Evolutionary conservation across 2,797 vertebrate species (phyloP), one percentile per base, ranked within the genome.

Genomic region (Galago senegalensis): DNA sequence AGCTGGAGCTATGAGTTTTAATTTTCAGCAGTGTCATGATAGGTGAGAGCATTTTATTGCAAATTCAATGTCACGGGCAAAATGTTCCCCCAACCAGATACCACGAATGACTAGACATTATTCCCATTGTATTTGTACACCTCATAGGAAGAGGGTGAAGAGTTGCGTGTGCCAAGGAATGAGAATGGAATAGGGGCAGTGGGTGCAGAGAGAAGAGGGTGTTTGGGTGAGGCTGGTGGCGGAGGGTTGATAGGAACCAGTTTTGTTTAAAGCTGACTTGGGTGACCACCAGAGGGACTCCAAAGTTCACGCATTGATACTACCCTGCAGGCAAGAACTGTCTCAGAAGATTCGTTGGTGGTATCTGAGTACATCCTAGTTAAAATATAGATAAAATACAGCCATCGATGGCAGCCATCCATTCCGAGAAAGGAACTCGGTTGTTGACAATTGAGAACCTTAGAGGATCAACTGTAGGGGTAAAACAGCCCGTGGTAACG

Each of bases 401-500:
- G 69, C 69, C 29, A 72, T 56, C 65, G 37, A 29, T n/a, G 11
- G 94, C 94, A 96, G 83, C 69, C 77, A 27, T 82, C 97, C 53
- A 37, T 92, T 76, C 0, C 20, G 91, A 95, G 43, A 95, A 97
- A 97, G 97, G 96, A 69, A 20, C 34, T 83, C 67, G 88, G 40
- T 73, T 93, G 93, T 72, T 97, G 90, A 96, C 67, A 93, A 34
- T 18, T 2, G 7, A 16, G 25, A 46, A 43, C 60, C 96, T 97
- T 95, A 95, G 92, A 3, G 89, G 83, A 65, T 69, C 76, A 83
- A 37, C 96, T 95, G 89, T 56, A 87, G 84, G 90, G 76, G 67
- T 96, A 94, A 95, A 97, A 95, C 94, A 93, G 88, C 58, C 63
- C 79, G 87, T 93, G 61, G 93, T 95, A 86, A 93, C 43, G 70